phyloP scores from a whole-genome alignment of 2,888 invertebrate genomes.

The Cheilosia scutellata region DNA sequence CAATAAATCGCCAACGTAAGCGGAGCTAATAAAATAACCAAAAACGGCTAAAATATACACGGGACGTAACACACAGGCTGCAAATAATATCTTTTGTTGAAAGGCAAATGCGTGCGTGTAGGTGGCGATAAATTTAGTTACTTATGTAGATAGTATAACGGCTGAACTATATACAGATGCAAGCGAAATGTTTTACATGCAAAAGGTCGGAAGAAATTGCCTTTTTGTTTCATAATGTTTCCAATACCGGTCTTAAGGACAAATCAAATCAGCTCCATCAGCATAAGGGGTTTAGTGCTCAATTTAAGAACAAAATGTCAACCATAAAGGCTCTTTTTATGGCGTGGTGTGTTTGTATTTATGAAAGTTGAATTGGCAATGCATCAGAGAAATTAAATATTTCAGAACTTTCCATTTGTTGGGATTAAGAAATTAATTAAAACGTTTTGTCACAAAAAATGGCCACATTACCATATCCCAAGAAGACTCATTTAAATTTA shows the following conservation, averaged over 20 bases:
- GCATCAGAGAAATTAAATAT: no score
- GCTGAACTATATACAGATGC: neutral
- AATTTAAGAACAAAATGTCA: slow-evolving; percentile 17
- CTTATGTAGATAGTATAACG: neutral
- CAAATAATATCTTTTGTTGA: slow-evolving; percentile 44
- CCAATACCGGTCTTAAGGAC: slow-evolving; percentile 14
- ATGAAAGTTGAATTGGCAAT: neutral
- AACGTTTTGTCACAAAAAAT: no score
- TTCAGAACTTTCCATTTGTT: no score
- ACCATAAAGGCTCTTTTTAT: neutral
- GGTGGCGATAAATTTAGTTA: slow-evolving; percentile 42
- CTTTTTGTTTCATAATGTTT: slow-evolving; percentile 15
- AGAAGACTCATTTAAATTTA: no score
- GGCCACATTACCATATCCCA: no score
- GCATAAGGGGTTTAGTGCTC: slow-evolving; percentile 15
- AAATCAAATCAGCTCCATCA: neutral
- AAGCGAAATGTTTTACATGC: slow-evolving; percentile 15
- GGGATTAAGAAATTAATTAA: no score
- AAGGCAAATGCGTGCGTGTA: slow-evolving; percentile 31
- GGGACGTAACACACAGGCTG: slow-evolving; percentile 42
- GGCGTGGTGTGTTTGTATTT: no score
- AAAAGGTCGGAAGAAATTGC: slow-evolving; percentile 28
- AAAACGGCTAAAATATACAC: slow-evolving; percentile 30
- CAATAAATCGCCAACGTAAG: slow-evolving; percentile 41
- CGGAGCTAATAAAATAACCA: slow-evolving; percentile 32